Percentiles rank a stretch among this genome's conserved stretches.
Conservation (phyloP, 2,888 invertebrate species). For the Stegana nigrithorax region DNA sequence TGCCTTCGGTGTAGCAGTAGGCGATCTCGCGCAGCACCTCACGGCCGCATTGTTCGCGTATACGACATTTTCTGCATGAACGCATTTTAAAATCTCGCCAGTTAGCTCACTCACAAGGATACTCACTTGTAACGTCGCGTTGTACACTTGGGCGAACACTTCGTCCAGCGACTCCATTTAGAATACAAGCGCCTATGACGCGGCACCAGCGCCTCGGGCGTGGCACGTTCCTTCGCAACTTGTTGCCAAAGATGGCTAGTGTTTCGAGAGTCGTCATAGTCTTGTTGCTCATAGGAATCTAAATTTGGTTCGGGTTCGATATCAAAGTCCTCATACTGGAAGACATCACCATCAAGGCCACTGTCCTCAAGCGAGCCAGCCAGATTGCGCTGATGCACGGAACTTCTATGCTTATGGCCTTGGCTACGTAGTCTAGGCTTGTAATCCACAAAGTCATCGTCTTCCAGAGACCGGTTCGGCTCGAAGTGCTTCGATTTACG, state of each 20-base stretch:
- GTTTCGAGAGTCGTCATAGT: slow-evolving; percentile 50
- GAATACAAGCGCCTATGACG: slow-evolving; percentile 72
- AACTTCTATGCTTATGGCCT: slow-evolving; percentile 4
- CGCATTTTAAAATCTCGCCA: background rate
- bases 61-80: slow-evolving; percentile 76
- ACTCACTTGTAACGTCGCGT: slow-evolving; percentile 80
- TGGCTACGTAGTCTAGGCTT: slow-evolving; percentile 3
- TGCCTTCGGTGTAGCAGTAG: slow-evolving; percentile 85
- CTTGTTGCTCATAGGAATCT: slow-evolving; percentile 48
- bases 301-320: slow-evolving; percentile 47
- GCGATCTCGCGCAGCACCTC: slow-evolving; percentile 85
- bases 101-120: background rate
- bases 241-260: slow-evolving; percentile 24
- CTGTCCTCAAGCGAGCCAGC: slow-evolving; percentile 25
- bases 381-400: slow-evolving; percentile 36
- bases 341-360: slow-evolving; percentile 54
- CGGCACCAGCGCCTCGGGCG: slow-evolving; percentile 55
- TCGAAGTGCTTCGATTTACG: slow-evolving; percentile 27
- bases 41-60: slow-evolving; percentile 79
- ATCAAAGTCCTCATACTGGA: slow-evolving; percentile 66
- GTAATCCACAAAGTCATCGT: slow-evolving; percentile 43
- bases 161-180: slow-evolving; percentile 86
- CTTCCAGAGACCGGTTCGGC: slow-evolving; percentile 19
- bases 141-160: slow-evolving; percentile 82
- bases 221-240: slow-evolving; percentile 56